Conservation (phyloP, 2,113 vertebrate species). For the Misgurnus mizolepis region DNA sequence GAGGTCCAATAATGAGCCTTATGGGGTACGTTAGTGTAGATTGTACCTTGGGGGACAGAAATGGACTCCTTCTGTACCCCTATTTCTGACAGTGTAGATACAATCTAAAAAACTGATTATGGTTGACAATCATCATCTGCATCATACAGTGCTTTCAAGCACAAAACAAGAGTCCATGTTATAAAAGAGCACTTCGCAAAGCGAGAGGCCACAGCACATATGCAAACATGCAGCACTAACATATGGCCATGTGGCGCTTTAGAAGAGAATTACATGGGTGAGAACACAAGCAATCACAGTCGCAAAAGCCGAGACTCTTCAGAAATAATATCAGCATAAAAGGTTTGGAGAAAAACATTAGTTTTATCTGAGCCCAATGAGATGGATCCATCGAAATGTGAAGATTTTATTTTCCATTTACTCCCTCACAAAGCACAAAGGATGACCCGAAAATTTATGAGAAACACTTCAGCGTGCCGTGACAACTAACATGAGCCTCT, state of each 20-base stretch:
- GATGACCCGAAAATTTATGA: slow-evolving; percentile 24
- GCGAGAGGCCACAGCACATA: not conserved
- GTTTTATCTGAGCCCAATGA: slow-evolving; percentile 31
- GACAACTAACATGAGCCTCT: slow-evolving; percentile 22
- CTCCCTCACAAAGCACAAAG: slow-evolving; percentile 9
- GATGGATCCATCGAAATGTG: slow-evolving; percentile 33
- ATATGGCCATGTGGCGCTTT: slow-evolving; percentile 5
- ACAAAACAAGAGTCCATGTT: not conserved
- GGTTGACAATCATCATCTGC: not conserved
- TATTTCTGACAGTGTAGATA: too few relatives aligned
- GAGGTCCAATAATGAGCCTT: slow-evolving; percentile 7
- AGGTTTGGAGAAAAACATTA: slow-evolving; percentile 29
- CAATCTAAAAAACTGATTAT: not conserved
- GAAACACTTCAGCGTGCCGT: slow-evolving; percentile 27
- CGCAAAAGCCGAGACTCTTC: slow-evolving; percentile 1
- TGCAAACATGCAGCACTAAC: slow-evolving; percentile 4
- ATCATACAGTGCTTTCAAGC: not conserved
- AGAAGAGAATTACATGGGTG: slow-evolving; percentile 35
- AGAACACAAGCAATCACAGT: slow-evolving; percentile 54
- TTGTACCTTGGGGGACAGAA: slow-evolving; percentile 6
- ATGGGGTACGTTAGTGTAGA: slow-evolving; percentile 10
- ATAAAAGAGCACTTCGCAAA: not conserved
- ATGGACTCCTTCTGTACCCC: too few relatives aligned
- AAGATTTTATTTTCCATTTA: slow-evolving; percentile 42
- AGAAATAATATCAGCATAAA: slow-evolving; percentile 21